Evolutionary conservation across 2,888 invertebrate genomes (phyloP).

Genomic region (Zeuzera pyrina): DNA sequence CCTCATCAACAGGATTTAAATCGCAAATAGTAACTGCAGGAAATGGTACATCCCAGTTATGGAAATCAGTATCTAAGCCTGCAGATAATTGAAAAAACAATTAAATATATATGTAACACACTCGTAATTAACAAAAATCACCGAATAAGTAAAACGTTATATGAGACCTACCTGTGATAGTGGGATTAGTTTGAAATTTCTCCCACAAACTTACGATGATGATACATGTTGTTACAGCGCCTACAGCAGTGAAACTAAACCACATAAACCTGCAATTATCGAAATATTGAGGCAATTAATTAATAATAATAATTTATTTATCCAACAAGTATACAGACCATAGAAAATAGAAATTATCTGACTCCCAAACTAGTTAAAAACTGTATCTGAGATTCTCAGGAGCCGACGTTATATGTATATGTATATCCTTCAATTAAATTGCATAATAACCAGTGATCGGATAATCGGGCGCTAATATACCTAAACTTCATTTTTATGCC

Average conservation of each 20-base stretch:
- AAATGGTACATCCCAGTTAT: conserved; percentile 85
- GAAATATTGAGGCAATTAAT: too few relatives aligned
- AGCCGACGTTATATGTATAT: too few relatives aligned
- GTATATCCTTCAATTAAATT: too few relatives aligned
- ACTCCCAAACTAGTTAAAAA: too few relatives aligned
- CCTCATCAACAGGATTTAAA: conserved; percentile 64
- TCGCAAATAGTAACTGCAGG: conserved; percentile 81
- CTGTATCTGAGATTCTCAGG: too few relatives aligned
- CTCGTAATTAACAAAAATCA: neutral
- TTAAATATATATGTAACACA: neutral
- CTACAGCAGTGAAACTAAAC: conserved; percentile 81
- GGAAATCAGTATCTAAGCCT: conserved; percentile 85
- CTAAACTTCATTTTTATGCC: too few relatives aligned
- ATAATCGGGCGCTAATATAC: too few relatives aligned
- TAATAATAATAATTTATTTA: too few relatives aligned
- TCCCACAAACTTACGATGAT: conserved; percentile 86
- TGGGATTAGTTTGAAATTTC: conserved; percentile 88
- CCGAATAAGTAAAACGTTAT: neutral
- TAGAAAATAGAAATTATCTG: too few relatives aligned
- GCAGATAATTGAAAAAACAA: conserved; percentile 24
- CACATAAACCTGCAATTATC: conserved; percentile 84
- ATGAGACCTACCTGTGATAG: conserved; percentile 76
- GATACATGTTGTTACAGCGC: conserved; percentile 79
- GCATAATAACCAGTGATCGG: too few relatives aligned
- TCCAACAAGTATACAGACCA: too few relatives aligned